Conservation (phyloP, 2,113 vertebrate species). For the Brachionichthys hirsutus region DNA sequence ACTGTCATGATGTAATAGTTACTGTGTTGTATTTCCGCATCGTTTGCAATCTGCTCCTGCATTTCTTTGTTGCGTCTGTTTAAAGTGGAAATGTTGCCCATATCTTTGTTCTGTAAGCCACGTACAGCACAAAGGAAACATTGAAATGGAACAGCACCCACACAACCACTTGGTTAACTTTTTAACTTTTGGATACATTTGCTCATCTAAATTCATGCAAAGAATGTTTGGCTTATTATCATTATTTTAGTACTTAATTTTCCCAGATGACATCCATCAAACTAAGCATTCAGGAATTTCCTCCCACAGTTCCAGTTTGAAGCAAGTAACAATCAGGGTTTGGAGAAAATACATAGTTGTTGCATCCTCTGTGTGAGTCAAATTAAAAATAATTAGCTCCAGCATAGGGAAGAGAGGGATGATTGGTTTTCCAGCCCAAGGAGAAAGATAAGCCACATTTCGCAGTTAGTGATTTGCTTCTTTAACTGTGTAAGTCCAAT, state of each 20-base stretch:
- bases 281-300: constrained; percentile 2
- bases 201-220: neutral
- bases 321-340: neutral
- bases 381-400: constrained; percentile 15
- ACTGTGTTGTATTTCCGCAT: neutral
- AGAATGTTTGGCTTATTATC: neutral
- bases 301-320: neutral
- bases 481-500: neutral
- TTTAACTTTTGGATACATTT: too few relatives aligned
- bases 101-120: too few relatives aligned
- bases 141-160: too few relatives aligned
- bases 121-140: too few relatives aligned
- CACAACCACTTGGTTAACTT: too few relatives aligned
- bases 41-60: too few relatives aligned
- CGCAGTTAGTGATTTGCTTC: neutral
- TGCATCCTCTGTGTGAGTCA: neutral
- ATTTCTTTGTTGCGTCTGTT: too few relatives aligned
- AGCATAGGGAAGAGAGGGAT: neutral
- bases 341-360: neutral
- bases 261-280: neutral
- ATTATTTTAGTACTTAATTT: neutral
- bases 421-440: neutral
- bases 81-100: too few relatives aligned
- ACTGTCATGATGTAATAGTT: constrained; percentile 59
- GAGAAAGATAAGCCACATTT: neutral